Conservation (phyloP, 30 jellyfish, hydroid and myxozoan genomes). For the Chrysaora quinquecirrha region DNA sequence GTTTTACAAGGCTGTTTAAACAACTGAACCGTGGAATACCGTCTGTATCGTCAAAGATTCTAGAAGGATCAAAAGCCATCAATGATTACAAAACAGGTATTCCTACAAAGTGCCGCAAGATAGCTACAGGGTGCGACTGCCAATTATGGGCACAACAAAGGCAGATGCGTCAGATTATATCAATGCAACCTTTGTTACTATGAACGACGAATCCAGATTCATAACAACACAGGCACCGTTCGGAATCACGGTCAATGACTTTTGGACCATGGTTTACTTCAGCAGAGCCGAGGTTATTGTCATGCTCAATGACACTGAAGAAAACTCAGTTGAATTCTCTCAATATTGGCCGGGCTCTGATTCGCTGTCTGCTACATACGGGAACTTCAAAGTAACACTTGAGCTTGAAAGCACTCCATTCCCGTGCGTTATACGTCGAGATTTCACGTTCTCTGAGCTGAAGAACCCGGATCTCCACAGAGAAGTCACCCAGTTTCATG, state of each 20-base stretch:
- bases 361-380: constrained; percentile 23
- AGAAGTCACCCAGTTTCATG: constrained; percentile 75
- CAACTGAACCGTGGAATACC: constrained; percentile 35
- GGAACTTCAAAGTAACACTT: constrained; percentile 45
- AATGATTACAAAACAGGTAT: constrained; percentile 81
- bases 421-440: constrained; percentile 68
- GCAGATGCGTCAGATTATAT: constrained; percentile 60
- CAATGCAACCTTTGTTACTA: constrained; percentile 72
- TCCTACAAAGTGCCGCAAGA: constrained; percentile 80
- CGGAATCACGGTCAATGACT: constrained; percentile 74
- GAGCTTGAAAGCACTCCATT: constrained; percentile 67
- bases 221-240: constrained; percentile 90
- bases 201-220: constrained; percentile 28
- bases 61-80: constrained; percentile 58
- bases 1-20: constrained; percentile 63
- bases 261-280: constrained; percentile 80
- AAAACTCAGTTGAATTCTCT: constrained; percentile 35
- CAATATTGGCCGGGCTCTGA: constrained; percentile 68
- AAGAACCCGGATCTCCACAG: constrained; percentile 24
- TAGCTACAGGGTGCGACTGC: constrained; percentile 62
- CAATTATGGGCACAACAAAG: constrained; percentile 37
- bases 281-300: constrained; percentile 60
- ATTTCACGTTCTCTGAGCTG: constrained; percentile 35
- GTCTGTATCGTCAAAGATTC: constrained; percentile 39
- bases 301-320: constrained; percentile 65